Percentiles rank a stretch among this genome's conserved stretches.
phyloP scores from a whole-genome alignment of 2,888 invertebrate genomes.

The Lathronympha strigana region DNA sequence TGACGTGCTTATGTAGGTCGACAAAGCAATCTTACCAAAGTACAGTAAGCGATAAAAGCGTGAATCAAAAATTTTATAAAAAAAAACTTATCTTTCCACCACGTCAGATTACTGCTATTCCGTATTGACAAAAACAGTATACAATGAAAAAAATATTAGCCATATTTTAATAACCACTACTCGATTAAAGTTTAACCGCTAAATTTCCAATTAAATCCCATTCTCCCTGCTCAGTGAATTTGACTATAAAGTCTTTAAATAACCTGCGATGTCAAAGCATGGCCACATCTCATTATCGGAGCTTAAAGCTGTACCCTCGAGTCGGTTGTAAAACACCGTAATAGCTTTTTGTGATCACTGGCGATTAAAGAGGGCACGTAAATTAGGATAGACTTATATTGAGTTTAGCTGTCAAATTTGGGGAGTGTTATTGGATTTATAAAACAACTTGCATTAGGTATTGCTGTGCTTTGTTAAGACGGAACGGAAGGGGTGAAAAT shows the following conservation, averaged over 20 bases:
- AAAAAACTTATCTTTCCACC: too few relatives aligned
- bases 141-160: neutral
- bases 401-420: conserved; percentile 8
- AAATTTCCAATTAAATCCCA: neutral
- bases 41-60: too few relatives aligned
- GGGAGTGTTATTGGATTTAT: conserved; percentile 8
- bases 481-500: too few relatives aligned
- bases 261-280: conserved; percentile 35
- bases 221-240: neutral
- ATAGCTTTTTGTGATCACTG: conserved; percentile 48
- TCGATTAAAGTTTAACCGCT: neutral
- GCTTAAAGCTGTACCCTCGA: conserved; percentile 37
- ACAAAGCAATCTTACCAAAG: too few relatives aligned
- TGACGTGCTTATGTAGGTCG: too few relatives aligned
- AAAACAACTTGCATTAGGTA: neutral
- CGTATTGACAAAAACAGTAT: neutral
- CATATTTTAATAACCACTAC: neutral
- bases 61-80: too few relatives aligned
- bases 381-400: conserved; percentile 24
- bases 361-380: conserved; percentile 43
- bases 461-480: too few relatives aligned
- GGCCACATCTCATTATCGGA: conserved; percentile 41
- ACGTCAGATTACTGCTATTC: too few relatives aligned
- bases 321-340: conserved; percentile 49
- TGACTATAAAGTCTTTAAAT: conserved; percentile 39